These are phyloP conservation scores for Hemiscyllium ocellatum DNA, from an alignment of 2,113 vertebrate species.

Conservation along the genomic window DNA sequence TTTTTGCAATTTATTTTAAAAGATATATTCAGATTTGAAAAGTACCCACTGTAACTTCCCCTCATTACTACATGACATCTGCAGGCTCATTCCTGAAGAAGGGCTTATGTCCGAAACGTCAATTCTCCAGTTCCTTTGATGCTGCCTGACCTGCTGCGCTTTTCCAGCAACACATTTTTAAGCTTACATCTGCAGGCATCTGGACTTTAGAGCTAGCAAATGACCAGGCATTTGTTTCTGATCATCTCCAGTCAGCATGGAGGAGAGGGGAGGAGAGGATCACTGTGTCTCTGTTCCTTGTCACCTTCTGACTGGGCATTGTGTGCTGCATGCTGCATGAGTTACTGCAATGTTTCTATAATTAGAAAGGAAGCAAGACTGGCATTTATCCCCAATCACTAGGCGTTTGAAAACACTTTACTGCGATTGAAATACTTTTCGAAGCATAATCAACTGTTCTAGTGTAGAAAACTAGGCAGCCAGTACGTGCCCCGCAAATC, in stretches of 20 bases:
- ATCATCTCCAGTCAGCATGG: background rate
- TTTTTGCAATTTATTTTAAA: background rate
- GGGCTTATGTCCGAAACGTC: too few relatives aligned
- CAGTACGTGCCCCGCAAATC: too few relatives aligned
- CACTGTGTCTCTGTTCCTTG: background rate
- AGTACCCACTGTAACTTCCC: background rate
- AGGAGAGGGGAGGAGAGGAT: background rate
- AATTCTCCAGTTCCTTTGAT: too few relatives aligned
- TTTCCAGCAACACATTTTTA: too few relatives aligned
- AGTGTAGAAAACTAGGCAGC: too few relatives aligned
- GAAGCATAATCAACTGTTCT: too few relatives aligned
- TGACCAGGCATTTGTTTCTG: background rate
- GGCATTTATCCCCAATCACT: too few relatives aligned
- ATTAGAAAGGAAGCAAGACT: background rate
- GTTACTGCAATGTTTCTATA: background rate
- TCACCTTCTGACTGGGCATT: background rate
- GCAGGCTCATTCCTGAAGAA: too few relatives aligned
- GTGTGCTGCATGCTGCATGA: background rate
- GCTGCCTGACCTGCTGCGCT: too few relatives aligned
- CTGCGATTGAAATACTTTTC: too few relatives aligned
- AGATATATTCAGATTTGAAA: background rate
- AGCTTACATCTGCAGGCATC: too few relatives aligned
- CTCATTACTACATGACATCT: background rate
- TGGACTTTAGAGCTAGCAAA: background rate
- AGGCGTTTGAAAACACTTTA: too few relatives aligned